Evolutionary conservation across 2,888 invertebrate species (phyloP), one percentile per base, ranked within the genome.

Genomic region (Stomorhina lunata): DNA sequence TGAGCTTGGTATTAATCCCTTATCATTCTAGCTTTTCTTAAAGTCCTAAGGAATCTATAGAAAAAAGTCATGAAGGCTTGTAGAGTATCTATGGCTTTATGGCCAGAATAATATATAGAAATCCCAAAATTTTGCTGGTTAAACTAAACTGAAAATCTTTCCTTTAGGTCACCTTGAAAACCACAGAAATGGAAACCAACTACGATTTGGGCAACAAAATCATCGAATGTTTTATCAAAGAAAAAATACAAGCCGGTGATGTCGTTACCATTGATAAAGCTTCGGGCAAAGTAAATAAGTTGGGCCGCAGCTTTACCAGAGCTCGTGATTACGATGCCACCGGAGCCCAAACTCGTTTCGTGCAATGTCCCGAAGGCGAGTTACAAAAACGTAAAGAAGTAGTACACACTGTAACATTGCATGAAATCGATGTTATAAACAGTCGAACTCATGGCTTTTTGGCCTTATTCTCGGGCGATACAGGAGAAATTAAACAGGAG

Each of bases 151-250:
- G n/a, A n/a, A n/a, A n/a, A n/a, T n/a, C n/a, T n/a, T n/a, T 10
- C 3, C 9, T 55, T 55, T 10, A 86, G 86, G 89, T 99, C 37
- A 99, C 99, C 0, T 92, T 99, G 55, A 99, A 99, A 92, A 99
- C 99, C 0, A 99, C 99, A 0, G 99, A 99, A 91, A 99, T 99
- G 99, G 99, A 99, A 92, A 99, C 99, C 0, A 96, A 99, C 84
- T 99, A 99, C 90, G 99, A 99, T 90, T 93, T 99, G 89, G 99
- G 99, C 1, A 96, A 96, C 65, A 99, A 99, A 93, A 99, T 99
- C 95, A 99, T 99, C 71, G 99, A 99, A 90, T 96, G 97, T 69
- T 93, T 99, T 75, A 95, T 97, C 86, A 99, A 99, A 88, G 98
- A 99, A 88, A 99, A 98, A 92, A 97, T 97, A 1, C 96, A 96